Percentiles rank a stretch among this genome's conserved stretches.
These are phyloP conservation scores for Cryptocheilus praepositus DNA, from an alignment of 2,888 invertebrate genomes.

Conservation along the genomic window DNA sequence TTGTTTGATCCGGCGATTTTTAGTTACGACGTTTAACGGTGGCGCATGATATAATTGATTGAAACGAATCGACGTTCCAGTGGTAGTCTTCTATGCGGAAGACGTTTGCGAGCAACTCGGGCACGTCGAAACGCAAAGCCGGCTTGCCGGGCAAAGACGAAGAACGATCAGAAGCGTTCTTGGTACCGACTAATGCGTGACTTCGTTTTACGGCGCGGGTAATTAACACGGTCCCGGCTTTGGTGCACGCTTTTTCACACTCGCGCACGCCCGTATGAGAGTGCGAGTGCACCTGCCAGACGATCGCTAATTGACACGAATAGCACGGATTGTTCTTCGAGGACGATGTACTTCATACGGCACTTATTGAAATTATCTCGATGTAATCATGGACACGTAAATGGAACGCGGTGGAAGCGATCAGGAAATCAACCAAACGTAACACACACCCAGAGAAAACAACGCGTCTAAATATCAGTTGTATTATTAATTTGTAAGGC, in stretches of 20 bases:
- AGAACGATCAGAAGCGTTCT: too few relatives aligned
- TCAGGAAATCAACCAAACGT: slow-evolving; percentile 19
- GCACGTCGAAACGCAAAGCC: slow-evolving; percentile 1
- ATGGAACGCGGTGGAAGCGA: slow-evolving; percentile 1
- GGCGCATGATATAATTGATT: too few relatives aligned
- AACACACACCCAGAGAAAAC: too few relatives aligned
- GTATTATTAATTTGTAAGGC: too few relatives aligned
- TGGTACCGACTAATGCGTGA: too few relatives aligned
- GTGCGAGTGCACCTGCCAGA: slow-evolving; percentile 49
- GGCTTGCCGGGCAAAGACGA: too few relatives aligned
- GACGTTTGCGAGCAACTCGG: slow-evolving; percentile 22
- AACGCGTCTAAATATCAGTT: too few relatives aligned
- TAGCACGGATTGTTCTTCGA: slow-evolving; percentile 47
- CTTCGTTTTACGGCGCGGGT: slow-evolving; percentile 12
- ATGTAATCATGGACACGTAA: too few relatives aligned
- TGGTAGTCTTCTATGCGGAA: background rate
- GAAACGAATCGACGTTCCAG: too few relatives aligned
- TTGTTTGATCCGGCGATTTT: too few relatives aligned
- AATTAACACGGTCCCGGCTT: slow-evolving; percentile 42
- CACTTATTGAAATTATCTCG: slow-evolving; percentile 28
- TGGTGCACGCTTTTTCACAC: slow-evolving; percentile 38
- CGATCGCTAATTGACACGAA: slow-evolving; percentile 53
- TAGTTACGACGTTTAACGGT: too few relatives aligned
- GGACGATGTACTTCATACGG: slow-evolving; percentile 38
- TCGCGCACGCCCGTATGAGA: slow-evolving; percentile 5